These are phyloP conservation scores for Flabesymbios commensalis DNA, from an alignment of 2,888 invertebrate genomes.

Conservation along the genomic window DNA sequence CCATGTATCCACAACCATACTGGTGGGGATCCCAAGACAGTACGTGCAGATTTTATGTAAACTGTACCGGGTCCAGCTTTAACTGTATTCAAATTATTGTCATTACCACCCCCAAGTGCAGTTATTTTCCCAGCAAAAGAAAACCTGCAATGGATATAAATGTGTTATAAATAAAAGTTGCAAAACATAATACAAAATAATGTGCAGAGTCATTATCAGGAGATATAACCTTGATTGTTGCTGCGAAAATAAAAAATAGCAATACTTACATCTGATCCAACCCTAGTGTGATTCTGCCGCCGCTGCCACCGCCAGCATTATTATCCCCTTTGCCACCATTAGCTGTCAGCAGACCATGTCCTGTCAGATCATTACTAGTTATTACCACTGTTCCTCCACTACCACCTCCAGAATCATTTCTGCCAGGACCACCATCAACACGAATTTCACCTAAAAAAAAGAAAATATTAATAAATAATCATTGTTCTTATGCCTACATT, in stretches of 20 bases:
- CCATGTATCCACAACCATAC: conserved; percentile 34
- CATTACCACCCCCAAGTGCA: conserved; percentile 42
- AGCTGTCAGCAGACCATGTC: conserved; percentile 13
- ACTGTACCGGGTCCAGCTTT: conserved; percentile 47
- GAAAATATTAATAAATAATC: no score
- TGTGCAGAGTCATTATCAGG: no score
- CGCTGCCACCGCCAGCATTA: conserved; percentile 18
- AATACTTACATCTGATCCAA: no score
- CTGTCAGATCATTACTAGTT: conserved; percentile 1
- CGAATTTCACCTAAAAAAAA: conserved; percentile 36
- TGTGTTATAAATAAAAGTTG: not conserved
- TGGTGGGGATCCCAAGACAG: not conserved
- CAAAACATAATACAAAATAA: not conserved
- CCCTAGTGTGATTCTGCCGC: conserved; percentile 11
- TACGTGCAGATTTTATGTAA: conserved; percentile 34
- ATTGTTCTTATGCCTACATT: no score
- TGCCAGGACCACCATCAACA: conserved; percentile 38
- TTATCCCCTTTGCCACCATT: conserved; percentile 14
- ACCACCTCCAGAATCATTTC: conserved; percentile 13
- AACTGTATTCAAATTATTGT: conserved; percentile 27
- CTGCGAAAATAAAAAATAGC: no score
- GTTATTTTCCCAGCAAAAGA: conserved; percentile 37
- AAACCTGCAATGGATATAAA: conserved; percentile 24
- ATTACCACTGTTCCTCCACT: conserved; percentile 15
- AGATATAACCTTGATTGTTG: no score